Conservation (phyloP, 2,113 vertebrate genomes). For the Mesembrinibis cayennensis region DNA sequence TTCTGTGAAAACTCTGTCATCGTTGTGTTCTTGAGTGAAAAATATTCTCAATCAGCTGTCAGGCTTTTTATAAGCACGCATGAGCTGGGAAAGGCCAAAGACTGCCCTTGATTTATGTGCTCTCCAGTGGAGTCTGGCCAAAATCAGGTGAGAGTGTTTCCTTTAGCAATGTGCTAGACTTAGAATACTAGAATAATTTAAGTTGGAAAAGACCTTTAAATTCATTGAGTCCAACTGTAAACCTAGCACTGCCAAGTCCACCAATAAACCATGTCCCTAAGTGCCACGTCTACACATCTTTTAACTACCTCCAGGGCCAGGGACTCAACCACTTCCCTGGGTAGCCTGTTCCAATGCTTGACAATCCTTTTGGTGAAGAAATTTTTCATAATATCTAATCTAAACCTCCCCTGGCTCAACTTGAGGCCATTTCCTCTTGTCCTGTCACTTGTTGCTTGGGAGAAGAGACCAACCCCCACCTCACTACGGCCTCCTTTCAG, state of each 20-base stretch:
- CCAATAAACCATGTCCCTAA: not conserved
- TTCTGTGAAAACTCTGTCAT: not conserved
- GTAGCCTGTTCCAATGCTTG: not conserved
- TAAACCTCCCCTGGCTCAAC: accelerated
- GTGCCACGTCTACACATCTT: not conserved
- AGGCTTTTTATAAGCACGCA: not conserved
- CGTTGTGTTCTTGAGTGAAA: not conserved
- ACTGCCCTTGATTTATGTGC: not conserved
- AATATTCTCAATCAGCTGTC: not conserved
- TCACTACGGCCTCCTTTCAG: not conserved
- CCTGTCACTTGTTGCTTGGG: accelerated
- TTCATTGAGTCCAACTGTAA: accelerated
- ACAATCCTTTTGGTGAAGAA: accelerated
- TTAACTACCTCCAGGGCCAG: not conserved
- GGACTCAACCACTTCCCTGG: not conserved
- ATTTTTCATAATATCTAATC: not conserved
- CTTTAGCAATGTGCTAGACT: not conserved
- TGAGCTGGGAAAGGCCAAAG: not conserved
- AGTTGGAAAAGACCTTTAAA: not conserved
- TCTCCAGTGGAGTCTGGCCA: not conserved
- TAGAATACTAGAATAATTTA: not conserved
- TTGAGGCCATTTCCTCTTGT: not conserved
- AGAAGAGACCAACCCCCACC: accelerated
- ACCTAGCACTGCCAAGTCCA: not conserved
- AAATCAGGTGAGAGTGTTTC: not conserved